These are phyloP conservation scores for Gymnoscelis rufifasciata DNA, from an alignment of 2,888 invertebrate genomes.

Conservation along the genomic window DNA sequence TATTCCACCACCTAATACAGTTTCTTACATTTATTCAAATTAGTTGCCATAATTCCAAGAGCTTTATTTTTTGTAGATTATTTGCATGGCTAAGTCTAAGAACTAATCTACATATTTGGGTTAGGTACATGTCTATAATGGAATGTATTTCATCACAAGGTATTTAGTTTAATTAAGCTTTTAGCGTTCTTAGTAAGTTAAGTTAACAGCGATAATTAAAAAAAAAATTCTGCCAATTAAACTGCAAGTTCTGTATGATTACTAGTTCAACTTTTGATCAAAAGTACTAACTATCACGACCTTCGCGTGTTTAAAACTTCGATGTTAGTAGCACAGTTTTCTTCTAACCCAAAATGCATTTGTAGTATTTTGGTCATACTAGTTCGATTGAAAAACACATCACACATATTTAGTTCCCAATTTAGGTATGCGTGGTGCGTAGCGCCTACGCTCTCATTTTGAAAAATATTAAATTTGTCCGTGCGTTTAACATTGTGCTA, in stretches of 20 bases:
- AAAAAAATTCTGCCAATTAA: not conserved
- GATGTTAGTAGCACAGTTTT: too few relatives aligned
- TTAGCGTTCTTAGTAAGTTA: conserved; percentile 17
- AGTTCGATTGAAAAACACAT: conserved; percentile 4
- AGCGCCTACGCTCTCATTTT: too few relatives aligned
- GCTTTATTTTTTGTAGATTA: conserved; percentile 27
- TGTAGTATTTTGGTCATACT: conserved; percentile 5
- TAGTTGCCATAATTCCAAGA: conserved; percentile 25
- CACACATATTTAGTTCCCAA: conserved; percentile 9
- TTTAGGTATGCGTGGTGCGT: not conserved
- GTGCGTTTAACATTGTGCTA: too few relatives aligned
- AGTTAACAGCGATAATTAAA: conserved; percentile 11
- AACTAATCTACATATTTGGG: conserved; percentile 27
- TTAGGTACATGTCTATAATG: conserved; percentile 22
- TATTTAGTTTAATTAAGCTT: conserved; percentile 21
- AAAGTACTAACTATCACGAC: conserved; percentile 6
- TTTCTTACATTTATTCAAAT: conserved; percentile 27
- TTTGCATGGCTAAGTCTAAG: conserved; percentile 28
- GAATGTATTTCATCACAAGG: conserved; percentile 26
- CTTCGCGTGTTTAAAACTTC: not conserved
- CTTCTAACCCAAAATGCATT: not conserved
- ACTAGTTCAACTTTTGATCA: not conserved
- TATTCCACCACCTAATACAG: conserved; percentile 24
- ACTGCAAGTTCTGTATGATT: not conserved
- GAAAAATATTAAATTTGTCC: not conserved